A percentile compares a stretch with the other conserved stretches of the same genome.
Conservation (phyloP, 1,140 invertebrate species). For the Venustaconcha ellipsiformis region DNA sequence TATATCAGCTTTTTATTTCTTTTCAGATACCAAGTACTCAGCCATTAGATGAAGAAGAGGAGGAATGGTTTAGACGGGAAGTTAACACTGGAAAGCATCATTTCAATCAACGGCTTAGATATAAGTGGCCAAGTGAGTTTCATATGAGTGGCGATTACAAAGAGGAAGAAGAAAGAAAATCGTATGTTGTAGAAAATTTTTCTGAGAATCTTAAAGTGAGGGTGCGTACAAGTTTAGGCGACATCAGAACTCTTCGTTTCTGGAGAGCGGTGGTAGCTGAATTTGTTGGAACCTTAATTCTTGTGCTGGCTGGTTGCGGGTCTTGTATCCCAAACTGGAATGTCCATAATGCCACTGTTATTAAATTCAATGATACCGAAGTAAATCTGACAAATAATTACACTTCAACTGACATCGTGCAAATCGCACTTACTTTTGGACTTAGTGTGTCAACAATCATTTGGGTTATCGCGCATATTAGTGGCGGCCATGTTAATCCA, state of each 20-base stretch:
- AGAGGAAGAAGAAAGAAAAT: too few species aligned
- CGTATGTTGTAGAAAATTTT: too few species aligned
- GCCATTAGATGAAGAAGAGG: too few species aligned
- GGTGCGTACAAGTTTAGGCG: neutral
- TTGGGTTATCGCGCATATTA: neutral
- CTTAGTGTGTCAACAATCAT: neutral
- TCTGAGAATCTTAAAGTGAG: neutral
- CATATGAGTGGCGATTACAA: too few species aligned
- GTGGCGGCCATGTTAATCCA: neutral
- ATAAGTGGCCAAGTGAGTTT: too few species aligned
- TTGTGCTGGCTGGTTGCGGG: neutral
- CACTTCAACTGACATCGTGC: neutral
- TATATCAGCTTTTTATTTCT: too few species aligned
- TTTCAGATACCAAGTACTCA: too few species aligned
- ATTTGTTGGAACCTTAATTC: neutral
- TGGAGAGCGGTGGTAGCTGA: conserved; percentile 1
- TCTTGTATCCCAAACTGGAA: neutral
- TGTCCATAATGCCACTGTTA: neutral
- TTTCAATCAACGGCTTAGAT: too few species aligned
- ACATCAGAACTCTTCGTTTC: neutral
- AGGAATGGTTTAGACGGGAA: too few species aligned
- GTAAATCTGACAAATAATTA: neutral
- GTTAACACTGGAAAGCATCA: too few species aligned
- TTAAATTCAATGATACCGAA: conserved; percentile 7
- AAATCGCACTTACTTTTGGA: conserved; percentile 1